phyloP scores from a whole-genome alignment of 2,113 vertebrate genomes.

The Geococcyx californianus region DNA sequence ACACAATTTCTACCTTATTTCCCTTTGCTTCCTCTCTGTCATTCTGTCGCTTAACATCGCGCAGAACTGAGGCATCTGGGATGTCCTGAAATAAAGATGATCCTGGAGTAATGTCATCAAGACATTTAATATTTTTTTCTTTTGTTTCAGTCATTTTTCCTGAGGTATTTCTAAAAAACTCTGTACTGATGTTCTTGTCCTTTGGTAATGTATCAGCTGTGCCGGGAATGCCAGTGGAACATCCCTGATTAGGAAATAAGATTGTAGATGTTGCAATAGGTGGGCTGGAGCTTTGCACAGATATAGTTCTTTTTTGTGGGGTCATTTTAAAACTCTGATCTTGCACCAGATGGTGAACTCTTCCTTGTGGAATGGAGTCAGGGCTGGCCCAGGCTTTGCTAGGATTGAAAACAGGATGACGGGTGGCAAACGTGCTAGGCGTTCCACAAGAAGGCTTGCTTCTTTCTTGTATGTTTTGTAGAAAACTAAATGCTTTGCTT shows the following conservation, averaged over 20 bases:
- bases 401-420: slow-evolving; percentile 34
- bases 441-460: background rate
- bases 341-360: slow-evolving; percentile 55
- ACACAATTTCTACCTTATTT: slow-evolving; percentile 4
- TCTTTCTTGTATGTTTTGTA: slow-evolving; percentile 28
- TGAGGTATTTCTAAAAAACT: slow-evolving; percentile 43
- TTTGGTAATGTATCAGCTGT: slow-evolving; percentile 32
- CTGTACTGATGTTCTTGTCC: background rate
- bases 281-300: slow-evolving; percentile 61
- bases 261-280: slow-evolving; percentile 57
- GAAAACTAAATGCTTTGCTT: background rate
- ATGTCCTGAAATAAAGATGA: slow-evolving; percentile 39
- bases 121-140: slow-evolving; percentile 56
- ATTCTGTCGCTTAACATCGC: slow-evolving; percentile 1
- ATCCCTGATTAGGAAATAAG: slow-evolving; percentile 62
- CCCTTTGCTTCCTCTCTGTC: slow-evolving; percentile 11
- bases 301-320: slow-evolving; percentile 48
- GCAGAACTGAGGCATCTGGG: background rate
- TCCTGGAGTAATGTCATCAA: slow-evolving; percentile 11
- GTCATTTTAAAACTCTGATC: slow-evolving; percentile 63
- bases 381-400: slow-evolving; percentile 52
- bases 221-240: slow-evolving; percentile 22
- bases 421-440: background rate
- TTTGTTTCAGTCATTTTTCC: slow-evolving; percentile 18
- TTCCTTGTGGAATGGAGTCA: slow-evolving; percentile 46